Base-by-base conservation (phyloP, 1,140 invertebrate species). In the Magallana ariakensis region DNA sequence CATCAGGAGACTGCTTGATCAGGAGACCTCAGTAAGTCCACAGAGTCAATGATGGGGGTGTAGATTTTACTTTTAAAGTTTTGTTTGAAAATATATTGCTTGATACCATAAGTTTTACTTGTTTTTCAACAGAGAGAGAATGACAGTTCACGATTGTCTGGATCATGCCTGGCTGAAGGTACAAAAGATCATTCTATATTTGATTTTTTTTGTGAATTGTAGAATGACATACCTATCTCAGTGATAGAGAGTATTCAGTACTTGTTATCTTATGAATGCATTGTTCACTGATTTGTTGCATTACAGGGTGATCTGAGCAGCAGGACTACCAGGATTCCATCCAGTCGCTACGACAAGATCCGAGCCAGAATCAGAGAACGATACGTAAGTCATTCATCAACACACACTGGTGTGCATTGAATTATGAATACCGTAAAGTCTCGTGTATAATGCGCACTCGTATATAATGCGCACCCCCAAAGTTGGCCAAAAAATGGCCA, bases 111-210 rank as follows among this genome's bases (percentile, higher is more conserved):
- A n/a, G 6, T 54, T 54, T 16, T 11, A n/a, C n/a, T 15, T 83
- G 33, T 46, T 82, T 80, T 80, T 87, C 95, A 95, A 16, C 92
- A 98, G 97, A 93, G 99, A 99, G 94, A 97, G 99, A 93, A 97
- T 99, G 97, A 99, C 98, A 22, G 98, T 99, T 0, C 98, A 99
- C 95, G 98, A 99, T 94, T 99, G 98, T 93, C 95, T 99, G 0
- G 95, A 98, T 85, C 99, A 99, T 96, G 95, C 98, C 53, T 99
- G 99, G 99, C 94, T 99, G 15, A 92, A 92, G 90, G 93, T 93
- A 90, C 33, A 46, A 46, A 46, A 46, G 33, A 46, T 46, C 33
- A 0, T 26, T 13, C 1, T 4, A 46, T 46, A n/a, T n/a, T n/a
- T n/a, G n/a, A 46, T 11, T 15, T 13, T 4, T 75, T 75, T 33